Conservation (phyloP, 2,113 vertebrate species). For the Cyrtonyx montezumae region DNA sequence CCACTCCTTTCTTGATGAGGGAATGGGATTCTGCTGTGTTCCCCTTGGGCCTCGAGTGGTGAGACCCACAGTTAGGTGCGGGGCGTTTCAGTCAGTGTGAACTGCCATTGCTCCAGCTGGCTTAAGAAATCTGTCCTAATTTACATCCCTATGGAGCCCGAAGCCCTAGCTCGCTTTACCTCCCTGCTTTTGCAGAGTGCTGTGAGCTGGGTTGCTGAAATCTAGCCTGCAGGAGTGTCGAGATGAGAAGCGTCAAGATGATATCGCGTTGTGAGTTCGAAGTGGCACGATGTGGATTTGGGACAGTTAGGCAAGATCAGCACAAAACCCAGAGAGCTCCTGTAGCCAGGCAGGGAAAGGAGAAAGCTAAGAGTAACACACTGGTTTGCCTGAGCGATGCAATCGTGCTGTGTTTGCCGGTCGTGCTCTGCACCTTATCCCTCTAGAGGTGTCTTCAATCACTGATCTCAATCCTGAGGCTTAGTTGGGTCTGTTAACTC, state of each 20-base stretch:
- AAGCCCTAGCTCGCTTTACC: neutral
- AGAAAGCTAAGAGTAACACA: neutral
- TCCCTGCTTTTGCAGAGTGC: neutral
- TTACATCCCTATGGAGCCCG: neutral
- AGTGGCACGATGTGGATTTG: neutral
- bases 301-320: neutral
- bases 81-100: neutral
- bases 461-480: neutral
- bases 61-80: neutral
- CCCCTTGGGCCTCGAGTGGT: neutral
- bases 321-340: neutral
- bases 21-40: neutral
- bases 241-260: neutral
- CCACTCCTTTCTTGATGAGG: neutral
- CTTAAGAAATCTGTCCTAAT: neutral
- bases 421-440: neutral
- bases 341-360: neutral
- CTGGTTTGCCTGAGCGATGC: neutral
- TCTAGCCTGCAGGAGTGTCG: neutral
- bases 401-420: rapidly evolving
- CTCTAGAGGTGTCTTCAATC: neutral
- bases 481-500: neutral
- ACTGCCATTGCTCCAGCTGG: neutral
- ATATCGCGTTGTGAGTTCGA: neutral
- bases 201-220: neutral